These are phyloP conservation scores for Pelosia muscerda DNA, from an alignment of 2,888 invertebrate genomes.

Conservation along the genomic window DNA sequence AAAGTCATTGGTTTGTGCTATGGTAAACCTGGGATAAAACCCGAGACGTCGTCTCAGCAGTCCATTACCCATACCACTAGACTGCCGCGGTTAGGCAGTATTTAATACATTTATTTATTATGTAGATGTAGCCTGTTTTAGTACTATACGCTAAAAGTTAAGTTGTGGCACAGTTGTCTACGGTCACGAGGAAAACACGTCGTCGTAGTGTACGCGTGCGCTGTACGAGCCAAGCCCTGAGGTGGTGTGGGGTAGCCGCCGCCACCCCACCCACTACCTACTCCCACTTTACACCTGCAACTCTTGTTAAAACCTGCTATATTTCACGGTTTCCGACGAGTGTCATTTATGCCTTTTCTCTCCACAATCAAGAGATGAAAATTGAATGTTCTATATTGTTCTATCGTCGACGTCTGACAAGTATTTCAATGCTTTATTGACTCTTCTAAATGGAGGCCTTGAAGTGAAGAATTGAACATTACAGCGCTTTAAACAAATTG, in stretches of 20 bases:
- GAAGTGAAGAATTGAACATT: conserved; percentile 30
- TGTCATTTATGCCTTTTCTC: conserved; percentile 71
- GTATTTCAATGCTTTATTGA: conserved; percentile 38
- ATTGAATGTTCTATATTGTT: conserved; percentile 64
- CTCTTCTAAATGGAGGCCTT: conserved; percentile 25
- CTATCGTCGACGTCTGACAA: conserved; percentile 29
- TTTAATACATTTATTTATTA: conserved; percentile 19
- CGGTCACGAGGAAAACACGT: conserved; percentile 80
- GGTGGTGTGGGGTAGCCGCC: conserved; percentile 34
- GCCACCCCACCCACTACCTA: conserved; percentile 51
- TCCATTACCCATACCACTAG: no score
- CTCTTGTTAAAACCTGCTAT: conserved; percentile 76
- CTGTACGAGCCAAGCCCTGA: conserved; percentile 47
- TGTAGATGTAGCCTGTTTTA: conserved; percentile 24
- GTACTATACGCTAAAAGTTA: conserved; percentile 39
- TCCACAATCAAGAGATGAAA: conserved; percentile 70
- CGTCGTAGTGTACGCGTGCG: conserved; percentile 80
- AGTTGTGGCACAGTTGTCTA: conserved; percentile 54
- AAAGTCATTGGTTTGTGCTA: no score
- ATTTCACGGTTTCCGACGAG: conserved; percentile 71
- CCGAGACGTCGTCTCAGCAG: no score
- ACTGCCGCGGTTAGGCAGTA: no score
- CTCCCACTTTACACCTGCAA: conserved; percentile 61
- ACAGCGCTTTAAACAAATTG: conserved; percentile 51
- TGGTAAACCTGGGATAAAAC: no score